A percentile compares a stretch with the other conserved stretches of the same genome.
Conservation (phyloP, 2,888 invertebrate genomes). For the Drosophila dives region DNA sequence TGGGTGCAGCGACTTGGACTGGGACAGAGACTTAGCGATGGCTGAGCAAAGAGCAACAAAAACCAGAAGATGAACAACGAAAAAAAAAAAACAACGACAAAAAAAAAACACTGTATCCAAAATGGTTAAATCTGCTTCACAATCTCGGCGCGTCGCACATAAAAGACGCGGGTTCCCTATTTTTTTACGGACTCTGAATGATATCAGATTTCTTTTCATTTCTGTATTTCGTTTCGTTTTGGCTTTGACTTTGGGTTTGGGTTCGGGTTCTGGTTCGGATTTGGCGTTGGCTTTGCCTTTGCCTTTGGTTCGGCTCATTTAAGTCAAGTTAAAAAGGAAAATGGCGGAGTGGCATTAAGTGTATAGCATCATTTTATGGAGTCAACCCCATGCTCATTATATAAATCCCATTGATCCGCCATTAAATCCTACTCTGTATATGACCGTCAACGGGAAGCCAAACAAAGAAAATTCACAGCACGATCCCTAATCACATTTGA, state of each 20-base stretch:
- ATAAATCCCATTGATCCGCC: slow-evolving; percentile 75
- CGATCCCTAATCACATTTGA: slow-evolving; percentile 37
- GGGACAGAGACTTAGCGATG: slow-evolving; percentile 16
- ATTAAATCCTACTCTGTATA: slow-evolving; percentile 67
- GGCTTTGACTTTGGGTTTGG: slow-evolving; percentile 27
- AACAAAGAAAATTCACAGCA: slow-evolving; percentile 24
- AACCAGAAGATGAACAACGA: slow-evolving; percentile 8
- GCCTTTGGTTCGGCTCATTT: slow-evolving; percentile 34
- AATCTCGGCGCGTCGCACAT: slow-evolving; percentile 72
- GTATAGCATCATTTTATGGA: slow-evolving; percentile 60
- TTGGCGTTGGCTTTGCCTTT: slow-evolving; percentile 1
- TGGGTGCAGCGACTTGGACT: slow-evolving; percentile 1
- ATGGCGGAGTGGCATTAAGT: slow-evolving; percentile 63
- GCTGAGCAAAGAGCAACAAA: slow-evolving; percentile 12
- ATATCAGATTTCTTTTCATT: slow-evolving; percentile 76
- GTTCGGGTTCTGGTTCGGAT: not conserved
- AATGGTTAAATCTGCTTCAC: slow-evolving; percentile 74
- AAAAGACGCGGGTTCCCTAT: slow-evolving; percentile 69
- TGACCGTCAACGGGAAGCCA: slow-evolving; percentile 24
- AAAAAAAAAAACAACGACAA: slow-evolving; percentile 5
- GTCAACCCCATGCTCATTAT: slow-evolving; percentile 66
- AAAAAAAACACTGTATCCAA: slow-evolving; percentile 65
- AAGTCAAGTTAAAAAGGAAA: slow-evolving; percentile 52
- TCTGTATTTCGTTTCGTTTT: slow-evolving; percentile 50
- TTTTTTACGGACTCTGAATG: slow-evolving; percentile 69